Evolutionary conservation across 64 coral and sea anemone species (phyloP), one percentile per base, ranked within the genome.

Genomic region (Pachyseris speciosa): DNA sequence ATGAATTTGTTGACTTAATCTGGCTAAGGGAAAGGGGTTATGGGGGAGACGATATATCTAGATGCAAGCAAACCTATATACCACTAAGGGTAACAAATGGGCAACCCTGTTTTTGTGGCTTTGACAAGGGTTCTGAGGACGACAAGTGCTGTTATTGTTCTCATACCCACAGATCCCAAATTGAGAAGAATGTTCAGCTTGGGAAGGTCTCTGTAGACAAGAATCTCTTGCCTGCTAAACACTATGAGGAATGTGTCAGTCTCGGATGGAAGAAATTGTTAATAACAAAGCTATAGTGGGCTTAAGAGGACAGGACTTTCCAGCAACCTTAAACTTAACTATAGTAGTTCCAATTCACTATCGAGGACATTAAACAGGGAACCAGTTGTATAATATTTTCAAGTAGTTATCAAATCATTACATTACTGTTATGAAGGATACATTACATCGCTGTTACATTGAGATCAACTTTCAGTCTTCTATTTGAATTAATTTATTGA

Each of bases 141-240:
- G 78, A 95, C 34, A 71, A 90, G 31, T 91, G 84, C 91, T 90
- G 78, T 37, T 92, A 96, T 88, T 96, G 94, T 53, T 88, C 65
- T 67, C 94, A 96, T 91, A 61, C 86, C 63, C 71, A 83, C 57
- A 87, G 76, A 80, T n/a, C 55, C 66, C 29, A 72, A 47, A 95
- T 90, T 42, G 87, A 95, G 72, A 74, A 86, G 75, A 84, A 84
- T 88, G 88, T 92, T 80, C 51, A 59, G 72, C 73, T 80, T 50
- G 89, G 89, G 47, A 96, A 92, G 84, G 50, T 50, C 72, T 3
- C 38, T 75, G 43, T 75, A 48, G 72, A 48, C 72, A 50, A 44
- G 39, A 75, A 75, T 75, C 72, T 75, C 42, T 45, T 38, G 7
- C 9, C 72, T 75, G 37, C 24, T n/a, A n/a, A n/a, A 44, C 22